phyloP scores from a whole-genome alignment of 2,113 vertebrate genomes.

The Aphyosemion australe region DNA sequence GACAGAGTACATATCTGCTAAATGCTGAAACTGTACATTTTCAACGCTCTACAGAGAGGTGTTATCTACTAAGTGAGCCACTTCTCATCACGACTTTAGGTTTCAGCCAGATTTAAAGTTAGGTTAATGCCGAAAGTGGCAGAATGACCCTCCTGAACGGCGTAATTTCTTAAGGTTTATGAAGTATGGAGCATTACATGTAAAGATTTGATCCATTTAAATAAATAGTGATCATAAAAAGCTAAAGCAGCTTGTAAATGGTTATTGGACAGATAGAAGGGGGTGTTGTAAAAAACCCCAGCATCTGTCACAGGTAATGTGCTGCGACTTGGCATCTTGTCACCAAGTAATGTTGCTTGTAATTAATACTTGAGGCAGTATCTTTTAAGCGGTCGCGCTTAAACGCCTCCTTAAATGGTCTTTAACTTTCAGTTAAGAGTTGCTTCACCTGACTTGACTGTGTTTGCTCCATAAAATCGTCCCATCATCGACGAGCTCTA shows the following conservation, averaged over 20 bases:
- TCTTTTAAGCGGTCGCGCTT: not conserved
- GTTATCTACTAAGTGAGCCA: constrained; percentile 25
- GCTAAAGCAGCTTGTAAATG: constrained; percentile 54
- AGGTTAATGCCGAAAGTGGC: constrained; percentile 25
- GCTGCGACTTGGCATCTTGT: constrained; percentile 22
- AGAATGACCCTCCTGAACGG: constrained; percentile 15
- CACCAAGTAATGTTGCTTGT: constrained; percentile 19
- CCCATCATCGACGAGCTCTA: constrained; percentile 32
- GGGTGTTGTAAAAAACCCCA: constrained; percentile 48
- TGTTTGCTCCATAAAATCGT: constrained; percentile 16
- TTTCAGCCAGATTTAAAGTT: constrained; percentile 16
- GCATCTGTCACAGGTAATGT: constrained; percentile 37
- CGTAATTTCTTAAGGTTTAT: constrained; percentile 41
- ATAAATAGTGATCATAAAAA: constrained; percentile 53
- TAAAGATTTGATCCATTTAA: constrained; percentile 48
- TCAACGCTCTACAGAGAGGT: constrained; percentile 16
- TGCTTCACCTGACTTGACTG: constrained; percentile 16
- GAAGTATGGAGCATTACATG: constrained; percentile 40
- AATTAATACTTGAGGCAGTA: constrained; percentile 17
- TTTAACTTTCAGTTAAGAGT: constrained; percentile 16
- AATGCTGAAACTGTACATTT: constrained; percentile 34
- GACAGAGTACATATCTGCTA: constrained; percentile 6
- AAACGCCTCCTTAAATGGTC: constrained; percentile 13
- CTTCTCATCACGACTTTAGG: not conserved
- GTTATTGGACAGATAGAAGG: constrained; percentile 15